A percentile compares a stretch with the other conserved stretches of the same genome.
phyloP scores from a whole-genome alignment of 2,113 vertebrate species.

The Rissa tridactyla region DNA sequence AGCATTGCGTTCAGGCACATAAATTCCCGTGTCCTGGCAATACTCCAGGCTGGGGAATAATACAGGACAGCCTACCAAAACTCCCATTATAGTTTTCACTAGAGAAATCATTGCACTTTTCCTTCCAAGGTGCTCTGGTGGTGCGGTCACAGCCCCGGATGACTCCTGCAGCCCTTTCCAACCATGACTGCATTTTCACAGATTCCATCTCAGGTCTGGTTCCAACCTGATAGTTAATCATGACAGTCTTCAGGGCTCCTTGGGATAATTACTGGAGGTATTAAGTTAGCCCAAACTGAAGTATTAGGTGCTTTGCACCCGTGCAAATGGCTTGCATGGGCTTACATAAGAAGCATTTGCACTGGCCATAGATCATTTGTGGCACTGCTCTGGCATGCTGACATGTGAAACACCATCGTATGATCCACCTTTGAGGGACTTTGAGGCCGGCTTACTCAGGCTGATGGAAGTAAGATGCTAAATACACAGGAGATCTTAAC shows the following conservation, averaged over 20 bases:
- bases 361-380: constrained; percentile 13
- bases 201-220: constrained; percentile 15
- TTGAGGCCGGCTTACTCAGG: neutral
- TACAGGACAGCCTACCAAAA: neutral
- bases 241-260: neutral
- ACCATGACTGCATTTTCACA: neutral
- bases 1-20: neutral
- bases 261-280: neutral
- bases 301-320: neutral
- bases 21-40: neutral
- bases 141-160: neutral
- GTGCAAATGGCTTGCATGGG: neutral
- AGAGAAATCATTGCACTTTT: neutral
- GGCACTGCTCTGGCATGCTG: neutral
- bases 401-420: neutral
- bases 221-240: constrained; percentile 21
- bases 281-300: neutral
- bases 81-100: neutral
- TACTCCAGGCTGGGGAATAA: neutral
- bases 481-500: neutral
- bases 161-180: neutral
- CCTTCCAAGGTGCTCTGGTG: neutral
- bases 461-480: neutral
- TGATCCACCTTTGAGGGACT: neutral
- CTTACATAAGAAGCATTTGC: neutral